Evolutionary conservation across 1,140 invertebrate genomes (phyloP), one percentile per base, ranked within the genome.

Genomic region (Caenorhabditis inopinata): DNA sequence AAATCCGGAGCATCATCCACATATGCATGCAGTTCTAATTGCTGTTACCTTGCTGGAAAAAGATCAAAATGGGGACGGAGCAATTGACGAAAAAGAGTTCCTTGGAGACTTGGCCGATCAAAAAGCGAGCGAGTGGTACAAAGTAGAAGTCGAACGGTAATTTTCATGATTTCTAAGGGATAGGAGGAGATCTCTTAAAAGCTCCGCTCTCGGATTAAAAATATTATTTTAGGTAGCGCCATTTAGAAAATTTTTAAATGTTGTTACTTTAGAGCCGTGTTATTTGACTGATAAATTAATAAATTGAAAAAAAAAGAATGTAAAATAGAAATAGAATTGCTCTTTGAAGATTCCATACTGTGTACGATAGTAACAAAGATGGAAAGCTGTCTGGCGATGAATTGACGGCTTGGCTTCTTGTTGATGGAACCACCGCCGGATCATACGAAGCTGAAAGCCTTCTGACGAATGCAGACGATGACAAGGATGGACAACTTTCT

Each of bases 41-140:
- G 47, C 46, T 23, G 46, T 76, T 2, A 76, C 75, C 9, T n/a
- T 38, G 5, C 21, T 38, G 14, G 75, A 76, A 23, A 76, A 76
- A 21, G 75, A 76, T 38, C 46, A 51, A 23, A 53, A 76, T 76
- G 48, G 75, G 23, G 75, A 76, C 53, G 75, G 75, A 76, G 75
- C 75, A 7, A 76, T 76, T 9, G 46, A 48, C 6, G 46, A 49
- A 12, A 76, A 76, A 23, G 75, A 76, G 38, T 76, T 51, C n/a
- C 18, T 76, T 5, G 75, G 75, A 51, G 75, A 76, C 16, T 11
- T 76, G 16, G 48, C 21, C 42, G 75, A 76, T 21, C 46, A 53
- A 25, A 29, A 27, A 38, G 46, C 32, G 21, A 49, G 45, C 38
- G 75, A 76, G 38, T 76, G 75, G 75, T 76, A 76, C 27, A 76